These are phyloP conservation scores for Apostichopus californicus DNA, from an alignment of 35 echinoderm and acorn worm genomes.

Conservation along the genomic window DNA sequence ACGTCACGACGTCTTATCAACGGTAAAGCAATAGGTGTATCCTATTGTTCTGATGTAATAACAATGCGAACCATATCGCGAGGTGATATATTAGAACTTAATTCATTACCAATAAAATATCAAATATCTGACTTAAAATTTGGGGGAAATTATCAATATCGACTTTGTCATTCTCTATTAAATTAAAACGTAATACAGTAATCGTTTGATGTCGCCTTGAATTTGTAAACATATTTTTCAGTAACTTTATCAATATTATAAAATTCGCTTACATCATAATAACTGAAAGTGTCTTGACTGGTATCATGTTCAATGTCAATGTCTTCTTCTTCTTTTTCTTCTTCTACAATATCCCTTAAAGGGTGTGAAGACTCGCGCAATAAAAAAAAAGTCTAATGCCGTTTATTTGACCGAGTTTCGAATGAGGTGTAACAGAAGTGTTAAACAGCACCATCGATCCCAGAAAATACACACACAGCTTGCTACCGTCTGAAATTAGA, in stretches of 20 bases:
- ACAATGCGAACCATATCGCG: not conserved
- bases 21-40: not conserved
- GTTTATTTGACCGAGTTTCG: no score
- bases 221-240: not conserved
- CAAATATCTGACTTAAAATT: not conserved
- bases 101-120: not conserved
- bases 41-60: not conserved
- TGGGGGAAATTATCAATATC: not conserved
- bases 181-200: not conserved
- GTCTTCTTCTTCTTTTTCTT: not conserved
- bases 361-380: no score
- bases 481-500: no score
- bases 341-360: not conserved
- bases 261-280: not conserved
- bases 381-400: no score
- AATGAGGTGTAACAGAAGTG: no score
- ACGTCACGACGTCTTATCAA: constrained; percentile 5
- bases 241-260: not conserved
- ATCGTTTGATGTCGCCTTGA: constrained; percentile 6
- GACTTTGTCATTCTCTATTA: not conserved
- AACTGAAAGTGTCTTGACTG: not conserved
- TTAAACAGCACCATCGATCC: no score
- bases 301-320: not conserved
- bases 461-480: no score
- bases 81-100: not conserved